Evolutionary conservation across 2,888 invertebrate species (phyloP).

Genomic region (Campoplex nolae): DNA sequence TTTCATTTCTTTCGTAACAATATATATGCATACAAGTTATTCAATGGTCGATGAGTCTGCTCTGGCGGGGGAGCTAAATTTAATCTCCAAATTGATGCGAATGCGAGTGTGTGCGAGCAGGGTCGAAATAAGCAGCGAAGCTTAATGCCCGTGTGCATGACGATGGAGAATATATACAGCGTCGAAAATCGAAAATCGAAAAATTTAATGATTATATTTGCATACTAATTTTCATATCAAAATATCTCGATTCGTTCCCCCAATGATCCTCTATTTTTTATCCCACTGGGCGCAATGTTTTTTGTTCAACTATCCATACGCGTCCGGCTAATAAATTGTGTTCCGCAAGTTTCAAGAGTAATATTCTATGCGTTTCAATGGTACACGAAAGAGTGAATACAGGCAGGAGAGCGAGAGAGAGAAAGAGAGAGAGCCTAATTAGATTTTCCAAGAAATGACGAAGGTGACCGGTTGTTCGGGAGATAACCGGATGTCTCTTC

Average conservation of each 20-base stretch:
- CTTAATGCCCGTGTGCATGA: too few species aligned
- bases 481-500: conserved; percentile 61
- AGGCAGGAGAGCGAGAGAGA: neutral
- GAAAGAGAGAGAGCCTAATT: conserved; percentile 67
- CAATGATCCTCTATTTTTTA: too few species aligned
- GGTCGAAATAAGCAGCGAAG: neutral
- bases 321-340: neutral
- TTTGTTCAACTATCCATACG: too few species aligned
- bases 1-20: neutral
- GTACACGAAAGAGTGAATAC: too few species aligned
- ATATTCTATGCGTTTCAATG: too few species aligned
- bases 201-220: too few species aligned
- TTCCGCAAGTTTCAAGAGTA: too few species aligned
- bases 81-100: conserved; percentile 70
- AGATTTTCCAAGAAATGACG: conserved; percentile 73
- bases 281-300: too few species aligned
- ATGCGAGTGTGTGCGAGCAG: neutral
- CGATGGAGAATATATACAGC: neutral
- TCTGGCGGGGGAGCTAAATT: conserved; percentile 68
- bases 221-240: too few species aligned
- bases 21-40: neutral
- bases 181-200: too few species aligned
- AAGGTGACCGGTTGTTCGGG: conserved; percentile 42
- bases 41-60: conserved; percentile 38
- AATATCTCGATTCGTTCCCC: too few species aligned